These are phyloP conservation scores for Chrysolina haemoptera DNA, from an alignment of 2,888 invertebrate species.

Conservation along the genomic window DNA sequence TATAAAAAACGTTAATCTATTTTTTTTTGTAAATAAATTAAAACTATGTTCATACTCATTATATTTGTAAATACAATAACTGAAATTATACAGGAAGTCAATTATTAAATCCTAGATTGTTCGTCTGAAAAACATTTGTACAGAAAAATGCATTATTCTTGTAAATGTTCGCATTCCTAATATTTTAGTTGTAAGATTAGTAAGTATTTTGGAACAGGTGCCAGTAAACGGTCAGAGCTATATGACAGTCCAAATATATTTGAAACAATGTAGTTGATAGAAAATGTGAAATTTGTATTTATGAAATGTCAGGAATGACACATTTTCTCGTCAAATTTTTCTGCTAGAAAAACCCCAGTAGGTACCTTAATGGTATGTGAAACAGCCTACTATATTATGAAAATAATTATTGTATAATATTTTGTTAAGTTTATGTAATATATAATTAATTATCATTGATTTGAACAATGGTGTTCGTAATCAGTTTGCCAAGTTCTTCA, in stretches of 20 bases:
- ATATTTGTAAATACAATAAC: slow-evolving; percentile 29
- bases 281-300: neutral
- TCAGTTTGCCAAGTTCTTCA: neutral
- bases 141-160: slow-evolving; percentile 41
- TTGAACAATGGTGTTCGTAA: neutral
- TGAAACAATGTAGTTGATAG: neutral
- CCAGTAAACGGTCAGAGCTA: slow-evolving; percentile 60
- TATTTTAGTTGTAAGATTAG: slow-evolving; percentile 45
- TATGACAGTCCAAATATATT: slow-evolving; percentile 33
- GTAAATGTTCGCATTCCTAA: slow-evolving; percentile 50
- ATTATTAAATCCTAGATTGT: neutral
- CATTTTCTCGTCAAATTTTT: slow-evolving; percentile 19
- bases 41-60: slow-evolving; percentile 34
- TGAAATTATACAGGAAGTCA: slow-evolving; percentile 18
- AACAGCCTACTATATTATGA: slow-evolving; percentile 44
- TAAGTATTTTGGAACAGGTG: slow-evolving; percentile 58
- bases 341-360: slow-evolving; percentile 44
- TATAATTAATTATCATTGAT: neutral
- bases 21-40: slow-evolving; percentile 30
- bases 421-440: slow-evolving; percentile 53
- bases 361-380: slow-evolving; percentile 49
- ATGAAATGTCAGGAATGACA: neutral
- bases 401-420: slow-evolving; percentile 42
- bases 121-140: slow-evolving; percentile 36
- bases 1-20: neutral